These are phyloP conservation scores for Dryomyza anilis DNA, from an alignment of 2,888 invertebrate species.

Conservation along the genomic window DNA sequence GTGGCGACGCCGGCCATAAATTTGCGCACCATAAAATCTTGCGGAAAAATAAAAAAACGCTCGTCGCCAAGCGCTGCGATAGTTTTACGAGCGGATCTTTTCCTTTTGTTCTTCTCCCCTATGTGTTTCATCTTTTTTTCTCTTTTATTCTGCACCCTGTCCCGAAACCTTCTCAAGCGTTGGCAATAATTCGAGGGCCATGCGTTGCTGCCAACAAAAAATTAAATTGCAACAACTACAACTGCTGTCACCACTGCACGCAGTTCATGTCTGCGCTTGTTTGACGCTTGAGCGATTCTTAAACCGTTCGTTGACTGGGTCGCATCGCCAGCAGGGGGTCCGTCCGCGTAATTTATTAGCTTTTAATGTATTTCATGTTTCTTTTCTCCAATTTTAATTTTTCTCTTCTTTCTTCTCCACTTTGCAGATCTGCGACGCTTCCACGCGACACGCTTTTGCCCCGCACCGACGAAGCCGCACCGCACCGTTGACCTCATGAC, in stretches of 20 bases:
- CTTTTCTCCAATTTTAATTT: conserved; percentile 2
- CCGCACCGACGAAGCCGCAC: neutral
- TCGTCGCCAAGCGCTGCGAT: neutral
- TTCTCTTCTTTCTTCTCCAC: neutral
- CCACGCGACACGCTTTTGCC: neutral
- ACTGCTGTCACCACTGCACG: conserved; percentile 9
- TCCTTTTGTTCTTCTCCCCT: conserved; percentile 27
- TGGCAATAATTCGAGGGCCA: neutral
- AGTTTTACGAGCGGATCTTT: neutral
- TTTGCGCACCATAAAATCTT: conserved; percentile 60
- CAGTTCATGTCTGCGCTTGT: conserved; percentile 37
- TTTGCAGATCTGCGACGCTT: neutral
- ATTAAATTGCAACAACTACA: conserved; percentile 25
- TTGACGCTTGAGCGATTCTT: conserved; percentile 54
- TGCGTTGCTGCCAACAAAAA: conserved; percentile 26
- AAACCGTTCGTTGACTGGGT: conserved; percentile 7
- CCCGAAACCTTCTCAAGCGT: no score
- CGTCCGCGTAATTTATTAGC: no score
- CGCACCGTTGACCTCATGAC: conserved; percentile 66
- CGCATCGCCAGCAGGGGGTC: neutral
- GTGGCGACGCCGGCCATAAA: conserved; percentile 44
- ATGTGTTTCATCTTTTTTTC: no score
- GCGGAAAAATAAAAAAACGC: conserved; percentile 50
- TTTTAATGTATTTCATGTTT: no score
- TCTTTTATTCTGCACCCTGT: no score